phyloP scores from a whole-genome alignment of 2,113 vertebrate species.

The Vireo altiloquus region DNA sequence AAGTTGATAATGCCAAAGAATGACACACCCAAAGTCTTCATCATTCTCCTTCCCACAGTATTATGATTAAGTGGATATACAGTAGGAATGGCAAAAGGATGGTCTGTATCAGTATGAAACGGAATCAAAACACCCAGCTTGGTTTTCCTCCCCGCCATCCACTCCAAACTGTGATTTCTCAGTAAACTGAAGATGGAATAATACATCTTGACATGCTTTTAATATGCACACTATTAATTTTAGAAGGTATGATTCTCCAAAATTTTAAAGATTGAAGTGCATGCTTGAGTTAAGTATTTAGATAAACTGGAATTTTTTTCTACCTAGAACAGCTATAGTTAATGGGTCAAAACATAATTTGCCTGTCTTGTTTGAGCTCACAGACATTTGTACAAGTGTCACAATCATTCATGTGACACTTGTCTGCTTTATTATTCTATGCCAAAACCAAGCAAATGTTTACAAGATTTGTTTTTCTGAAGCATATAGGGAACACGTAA shows the following conservation, averaged over 20 bases:
- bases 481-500: neutral
- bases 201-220: neutral
- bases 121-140: neutral
- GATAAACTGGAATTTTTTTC: neutral
- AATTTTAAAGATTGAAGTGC: neutral
- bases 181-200: neutral
- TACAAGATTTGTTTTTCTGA: slow-evolving; percentile 20
- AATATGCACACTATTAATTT: neutral
- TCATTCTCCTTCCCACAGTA: neutral
- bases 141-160: neutral
- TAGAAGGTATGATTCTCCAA: neutral
- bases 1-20: neutral
- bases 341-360: slow-evolving; percentile 50
- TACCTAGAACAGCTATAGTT: neutral
- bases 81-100: neutral
- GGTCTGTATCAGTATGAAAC: neutral
- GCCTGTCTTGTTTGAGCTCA: slow-evolving; percentile 40
- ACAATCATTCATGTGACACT: slow-evolving; percentile 56
- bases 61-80: neutral
- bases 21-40: neutral
- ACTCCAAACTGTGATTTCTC: neutral
- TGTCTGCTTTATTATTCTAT: slow-evolving; percentile 51
- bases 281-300: neutral
- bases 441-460: slow-evolving; percentile 31
- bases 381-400: slow-evolving; percentile 50